Evolutionary conservation across 2,888 invertebrate genomes (phyloP), one percentile per base, ranked within the genome.

Genomic region (Ophonus ardosiacus): DNA sequence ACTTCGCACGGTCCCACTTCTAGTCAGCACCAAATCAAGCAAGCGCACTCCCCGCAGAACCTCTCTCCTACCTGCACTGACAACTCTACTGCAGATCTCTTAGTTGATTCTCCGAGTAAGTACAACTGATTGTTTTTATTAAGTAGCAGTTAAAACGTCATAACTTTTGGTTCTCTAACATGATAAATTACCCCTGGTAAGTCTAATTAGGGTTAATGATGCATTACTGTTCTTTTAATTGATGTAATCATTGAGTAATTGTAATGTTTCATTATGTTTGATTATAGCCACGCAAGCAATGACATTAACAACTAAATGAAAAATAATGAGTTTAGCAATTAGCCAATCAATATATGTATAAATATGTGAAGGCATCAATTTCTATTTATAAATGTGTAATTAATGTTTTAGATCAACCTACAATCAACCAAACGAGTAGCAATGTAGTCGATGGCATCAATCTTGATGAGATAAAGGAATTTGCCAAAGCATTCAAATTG

Each of bases 391-490:
- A 84, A 74, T 74, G 61, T 7, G 68, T 68, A 81, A 68, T 61
- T 80, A 65, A 56, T 85, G 87, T 91, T 91, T 81, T 92, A 97
- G 97, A 97, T 93, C 97, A 97, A 92, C 97, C 96, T 86, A 97
- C 98, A 87, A 98, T 98, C 90, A 98, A 97, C 92, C 97, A 98
- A 92, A 96, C 97, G 79, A 97, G 96, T 87, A 97, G 97, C 90
- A 98, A 98, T 91, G 96, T 98, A 84, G 98, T 98, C 51, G 98
- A 99, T 90, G 98, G 98, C 80, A 98, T 98, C 89, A 98, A 99
- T 92, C 93, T 99, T 90, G 98, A 99, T 91, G 98, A 98, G 92
- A 99, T 99, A 91, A 98, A 98, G 93, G 98, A 99, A 92, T 99
- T 99, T 92, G 98, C 99, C 87, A 98, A 98, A 93, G 98, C 97